Conservation (phyloP, 2,888 invertebrate genomes). For the Caenorhabditis doughertyi region DNA sequence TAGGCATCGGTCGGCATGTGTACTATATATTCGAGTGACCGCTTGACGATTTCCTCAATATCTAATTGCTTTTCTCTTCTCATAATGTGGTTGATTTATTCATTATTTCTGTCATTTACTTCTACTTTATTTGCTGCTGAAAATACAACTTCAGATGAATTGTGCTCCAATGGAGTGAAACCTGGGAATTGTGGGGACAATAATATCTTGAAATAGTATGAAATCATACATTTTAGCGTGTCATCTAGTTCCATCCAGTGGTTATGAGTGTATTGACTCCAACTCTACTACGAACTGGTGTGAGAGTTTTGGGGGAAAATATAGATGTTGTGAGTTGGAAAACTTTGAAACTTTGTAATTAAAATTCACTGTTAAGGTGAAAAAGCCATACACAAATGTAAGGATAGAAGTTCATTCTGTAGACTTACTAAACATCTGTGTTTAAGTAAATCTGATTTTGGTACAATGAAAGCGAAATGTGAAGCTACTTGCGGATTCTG, state of each 20-base stretch:
- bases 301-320: slow-evolving; percentile 55
- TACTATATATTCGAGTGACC: slow-evolving; percentile 57
- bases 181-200: slow-evolving; percentile 42
- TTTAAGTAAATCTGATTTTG: slow-evolving; percentile 29
- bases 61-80: slow-evolving; percentile 9
- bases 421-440: slow-evolving; percentile 40
- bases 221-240: slow-evolving; percentile 22
- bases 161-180: slow-evolving; percentile 48
- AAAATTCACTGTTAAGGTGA: slow-evolving; percentile 20
- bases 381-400: slow-evolving; percentile 38
- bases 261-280: slow-evolving; percentile 43
- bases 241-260: slow-evolving; percentile 53
- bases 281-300: slow-evolving; percentile 53
- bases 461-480: slow-evolving; percentile 64
- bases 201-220: neutral
- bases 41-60: neutral
- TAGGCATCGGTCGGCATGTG: slow-evolving; percentile 45
- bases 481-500: slow-evolving; percentile 68
- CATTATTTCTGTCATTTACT: slow-evolving; percentile 4
- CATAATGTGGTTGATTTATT: slow-evolving; percentile 19
- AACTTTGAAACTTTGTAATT: neutral
- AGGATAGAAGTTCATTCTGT: slow-evolving; percentile 55
- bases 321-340: slow-evolving; percentile 54
- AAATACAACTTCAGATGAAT: slow-evolving; percentile 14
- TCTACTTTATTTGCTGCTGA: neutral